Evolutionary conservation across 2,888 invertebrate species (phyloP), one percentile per base, ranked within the genome.

Genomic region (Lasioglossum lativentre): DNA sequence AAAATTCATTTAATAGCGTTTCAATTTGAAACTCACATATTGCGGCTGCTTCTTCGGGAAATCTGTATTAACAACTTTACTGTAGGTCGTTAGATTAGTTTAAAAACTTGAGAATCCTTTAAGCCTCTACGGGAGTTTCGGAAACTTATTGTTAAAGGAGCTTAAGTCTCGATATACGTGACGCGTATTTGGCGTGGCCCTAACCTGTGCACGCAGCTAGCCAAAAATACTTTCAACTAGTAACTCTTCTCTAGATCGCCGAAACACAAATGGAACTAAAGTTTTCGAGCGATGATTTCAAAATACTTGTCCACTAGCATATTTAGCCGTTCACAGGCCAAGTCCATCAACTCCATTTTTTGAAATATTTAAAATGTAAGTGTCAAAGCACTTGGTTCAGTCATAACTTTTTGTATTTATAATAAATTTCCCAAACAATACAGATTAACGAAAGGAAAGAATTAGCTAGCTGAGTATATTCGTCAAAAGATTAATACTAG

Each of bases 111-210:
- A 42, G 47, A 77, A 73, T 75, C 80, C 73, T 59, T 76, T 78
- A 86, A 88, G 76, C 83, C 47, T 70, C 38, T 12, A 4, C 14
- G 38, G 56, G 34, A 84, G 77, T 87, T 85, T 40, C 78, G 19
- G 40, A 86, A 86, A 88, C 75, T 63, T 63, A 63, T 63, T 30
- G 63, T 87, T 82, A 80, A 80, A 75, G 66, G 52, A 63, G 85
- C 87, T 88, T 89, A 85, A 83, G 80, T n/a, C 52, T 63, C 80
- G 75, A 86, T 85, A 75, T 83, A 89, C 82, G 85, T 88, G 89
- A 87, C 83, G 85, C 72, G 85, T 88, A 83, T 85, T 87, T 88
- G 87, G 81, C 83, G 79, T 78, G 78, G 63, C 86, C 79, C 75
- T 80, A 34, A 42, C 34, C 40, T 19, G 56, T 30, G 80, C 56